phyloP scores from a whole-genome alignment of 2,888 invertebrate species.

The Notodonta ziczac region DNA sequence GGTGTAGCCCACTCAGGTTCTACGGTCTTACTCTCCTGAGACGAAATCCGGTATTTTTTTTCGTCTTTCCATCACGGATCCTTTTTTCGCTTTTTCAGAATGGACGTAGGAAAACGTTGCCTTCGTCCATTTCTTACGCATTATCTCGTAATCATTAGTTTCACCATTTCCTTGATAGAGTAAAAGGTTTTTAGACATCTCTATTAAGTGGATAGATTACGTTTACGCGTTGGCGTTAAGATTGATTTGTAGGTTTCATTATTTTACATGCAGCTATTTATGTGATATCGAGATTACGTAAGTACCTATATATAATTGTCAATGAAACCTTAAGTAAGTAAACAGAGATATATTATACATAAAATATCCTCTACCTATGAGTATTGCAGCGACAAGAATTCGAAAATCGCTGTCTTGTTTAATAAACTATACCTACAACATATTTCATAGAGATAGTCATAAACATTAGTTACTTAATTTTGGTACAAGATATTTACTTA shows the following conservation, averaged over 20 bases:
- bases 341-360: too few relatives aligned
- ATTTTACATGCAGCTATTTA: constrained; percentile 1
- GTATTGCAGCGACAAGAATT: too few relatives aligned
- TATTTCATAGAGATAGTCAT: too few relatives aligned
- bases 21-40: constrained; percentile 83
- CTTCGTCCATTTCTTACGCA: constrained; percentile 78
- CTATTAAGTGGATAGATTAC: constrained; percentile 61
- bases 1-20: constrained; percentile 62
- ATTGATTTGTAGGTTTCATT: constrained; percentile 5
- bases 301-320: neutral
- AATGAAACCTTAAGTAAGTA: neutral
- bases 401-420: too few relatives aligned
- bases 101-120: constrained; percentile 75
- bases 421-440: too few relatives aligned
- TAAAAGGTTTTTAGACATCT: constrained; percentile 69
- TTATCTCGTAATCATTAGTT: constrained; percentile 81
- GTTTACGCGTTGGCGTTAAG: constrained; percentile 43
- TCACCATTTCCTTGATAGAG: constrained; percentile 69
- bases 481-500: too few relatives aligned
- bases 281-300: neutral
- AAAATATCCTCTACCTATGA: too few relatives aligned
- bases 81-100: constrained; percentile 81
- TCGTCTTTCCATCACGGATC: constrained; percentile 76
- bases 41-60: constrained; percentile 82
- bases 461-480: too few relatives aligned